phyloP scores from a whole-genome alignment of 2,888 invertebrate genomes.

The Aelia acuminata region DNA sequence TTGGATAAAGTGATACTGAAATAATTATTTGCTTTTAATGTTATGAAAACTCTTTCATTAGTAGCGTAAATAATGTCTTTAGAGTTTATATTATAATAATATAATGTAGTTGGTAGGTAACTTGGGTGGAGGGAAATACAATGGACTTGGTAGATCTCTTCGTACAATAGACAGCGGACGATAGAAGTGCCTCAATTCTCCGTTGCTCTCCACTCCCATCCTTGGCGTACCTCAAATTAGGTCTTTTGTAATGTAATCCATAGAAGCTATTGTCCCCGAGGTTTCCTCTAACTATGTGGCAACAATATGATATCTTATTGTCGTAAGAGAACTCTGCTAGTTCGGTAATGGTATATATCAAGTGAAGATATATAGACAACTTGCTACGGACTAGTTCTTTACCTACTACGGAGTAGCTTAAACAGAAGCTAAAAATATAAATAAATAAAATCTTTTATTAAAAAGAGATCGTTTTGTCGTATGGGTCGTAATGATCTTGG shows the following conservation, averaged over 20 bases:
- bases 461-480: too few species aligned
- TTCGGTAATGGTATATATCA: background rate
- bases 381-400: too few species aligned
- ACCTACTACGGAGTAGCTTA: too few species aligned
- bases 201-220: background rate
- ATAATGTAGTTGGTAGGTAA: background rate
- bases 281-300: background rate
- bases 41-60: too few species aligned
- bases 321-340: background rate
- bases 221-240: background rate
- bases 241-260: background rate
- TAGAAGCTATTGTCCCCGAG: background rate
- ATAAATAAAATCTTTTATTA: too few species aligned
- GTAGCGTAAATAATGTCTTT: too few species aligned
- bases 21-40: too few species aligned
- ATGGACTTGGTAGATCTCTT: background rate
- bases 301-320: background rate
- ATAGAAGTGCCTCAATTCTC: background rate
- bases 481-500: too few species aligned
- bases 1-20: too few species aligned
- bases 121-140: background rate
- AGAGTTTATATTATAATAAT: too few species aligned
- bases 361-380: background rate
- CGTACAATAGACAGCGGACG: background rate
- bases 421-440: too few species aligned